Percentiles rank a stretch among this genome's conserved stretches.
Conservation (phyloP, 2,797 vertebrate species). For the Enteromius mattozi region DNA sequence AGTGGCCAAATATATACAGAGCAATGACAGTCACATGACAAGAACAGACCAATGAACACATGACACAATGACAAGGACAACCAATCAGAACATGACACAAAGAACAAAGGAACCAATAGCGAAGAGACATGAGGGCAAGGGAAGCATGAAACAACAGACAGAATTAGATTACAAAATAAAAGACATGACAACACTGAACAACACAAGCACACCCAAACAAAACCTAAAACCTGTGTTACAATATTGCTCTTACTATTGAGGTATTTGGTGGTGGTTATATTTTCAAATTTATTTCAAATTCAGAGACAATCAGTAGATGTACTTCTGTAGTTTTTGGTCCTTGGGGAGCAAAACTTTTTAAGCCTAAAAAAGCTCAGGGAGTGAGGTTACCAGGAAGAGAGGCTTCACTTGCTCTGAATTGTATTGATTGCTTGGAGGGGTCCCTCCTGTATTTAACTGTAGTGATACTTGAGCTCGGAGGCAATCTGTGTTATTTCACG, state of each 20-base stretch:
- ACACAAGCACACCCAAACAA: too few species aligned
- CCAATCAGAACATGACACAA: too few species aligned
- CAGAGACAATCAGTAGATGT: background rate
- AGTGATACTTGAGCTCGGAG: background rate
- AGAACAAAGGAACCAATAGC: too few species aligned
- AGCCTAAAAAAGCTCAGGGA: background rate
- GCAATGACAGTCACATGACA: too few species aligned
- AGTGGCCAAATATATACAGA: too few species aligned
- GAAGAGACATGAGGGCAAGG: too few species aligned
- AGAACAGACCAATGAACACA: too few species aligned
- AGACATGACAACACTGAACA: too few species aligned
- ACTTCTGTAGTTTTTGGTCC: constrained; percentile 8
- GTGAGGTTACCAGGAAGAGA: background rate
- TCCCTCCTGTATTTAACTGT: constrained; percentile 34
- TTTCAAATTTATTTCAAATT: constrained; percentile 9
- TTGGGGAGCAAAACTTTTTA: background rate
- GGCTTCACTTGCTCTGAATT: constrained; percentile 1
- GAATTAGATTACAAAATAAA: too few species aligned
- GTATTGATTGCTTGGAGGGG: constrained; percentile 19
- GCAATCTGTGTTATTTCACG: constrained; percentile 20
- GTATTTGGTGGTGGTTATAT: background rate
- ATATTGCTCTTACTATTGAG: background rate
- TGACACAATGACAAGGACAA: too few species aligned
- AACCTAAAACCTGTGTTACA: too few species aligned
- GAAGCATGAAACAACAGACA: too few species aligned